Evolutionary conservation across 2,888 invertebrate genomes (phyloP).

Genomic region (Melinopterus prodromus): DNA sequence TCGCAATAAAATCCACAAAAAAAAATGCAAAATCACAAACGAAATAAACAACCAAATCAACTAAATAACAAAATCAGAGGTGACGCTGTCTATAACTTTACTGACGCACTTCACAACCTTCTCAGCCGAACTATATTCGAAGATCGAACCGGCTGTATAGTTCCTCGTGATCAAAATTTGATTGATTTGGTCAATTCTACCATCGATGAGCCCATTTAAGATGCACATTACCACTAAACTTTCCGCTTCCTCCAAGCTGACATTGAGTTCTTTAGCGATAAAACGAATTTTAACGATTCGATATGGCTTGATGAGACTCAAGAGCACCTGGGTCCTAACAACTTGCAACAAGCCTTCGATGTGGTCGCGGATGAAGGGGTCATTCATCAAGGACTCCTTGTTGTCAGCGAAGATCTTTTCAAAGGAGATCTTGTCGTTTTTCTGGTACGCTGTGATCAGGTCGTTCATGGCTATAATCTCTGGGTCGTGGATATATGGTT

Average conservation of each 20-base stretch:
- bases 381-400: slow-evolving; percentile 79
- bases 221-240: slow-evolving; percentile 95
- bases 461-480: slow-evolving; percentile 99
- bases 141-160: slow-evolving; percentile 70
- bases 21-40: neutral
- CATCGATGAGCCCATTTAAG: slow-evolving; percentile 87
- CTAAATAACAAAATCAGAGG: slow-evolving; percentile 34
- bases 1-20: neutral
- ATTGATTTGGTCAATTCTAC: slow-evolving; percentile 91
- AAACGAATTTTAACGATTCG: slow-evolving; percentile 95
- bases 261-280: slow-evolving; percentile 91
- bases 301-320: slow-evolving; percentile 96
- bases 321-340: slow-evolving; percentile 94
- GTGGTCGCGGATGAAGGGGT: slow-evolving; percentile 97
- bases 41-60: neutral
- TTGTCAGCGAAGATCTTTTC: slow-evolving; percentile 85
- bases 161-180: slow-evolving; percentile 85
- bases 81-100: slow-evolving; percentile 41
- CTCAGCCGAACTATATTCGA: slow-evolving; percentile 88
- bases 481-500: slow-evolving; percentile 98
- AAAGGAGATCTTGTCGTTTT: slow-evolving; percentile 96
- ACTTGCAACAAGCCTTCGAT: slow-evolving; percentile 93
- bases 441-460: slow-evolving; percentile 94
- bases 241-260: slow-evolving; percentile 92
- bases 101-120: slow-evolving; percentile 81